These are phyloP conservation scores for Chrysomela aeneicollis DNA, from an alignment of 2,888 invertebrate genomes.

Conservation along the genomic window DNA sequence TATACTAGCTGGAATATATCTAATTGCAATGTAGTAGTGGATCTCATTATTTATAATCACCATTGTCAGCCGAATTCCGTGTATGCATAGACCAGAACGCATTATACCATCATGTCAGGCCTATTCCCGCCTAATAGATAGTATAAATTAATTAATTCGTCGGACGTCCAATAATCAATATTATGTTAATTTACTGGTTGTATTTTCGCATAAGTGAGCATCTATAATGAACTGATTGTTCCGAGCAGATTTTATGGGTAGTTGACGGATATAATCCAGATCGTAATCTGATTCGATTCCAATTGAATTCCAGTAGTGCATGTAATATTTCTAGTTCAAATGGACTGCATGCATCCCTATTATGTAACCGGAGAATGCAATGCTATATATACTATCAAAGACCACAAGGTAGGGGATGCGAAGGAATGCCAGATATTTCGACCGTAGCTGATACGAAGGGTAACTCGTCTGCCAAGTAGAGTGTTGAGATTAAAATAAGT, in stretches of 20 bases:
- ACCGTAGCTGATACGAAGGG: background rate
- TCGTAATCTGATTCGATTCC: constrained; percentile 19
- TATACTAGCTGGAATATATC: constrained; percentile 24
- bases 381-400: background rate
- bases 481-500: no score
- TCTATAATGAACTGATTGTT: constrained; percentile 12
- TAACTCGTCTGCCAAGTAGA: no score
- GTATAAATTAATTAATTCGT: constrained; percentile 35
- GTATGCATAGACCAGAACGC: constrained; percentile 29
- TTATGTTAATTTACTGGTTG: constrained; percentile 27
- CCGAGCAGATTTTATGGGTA: constrained; percentile 15
- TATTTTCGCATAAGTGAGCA: constrained; percentile 21
- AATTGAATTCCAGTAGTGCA: constrained; percentile 9
- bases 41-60: constrained; percentile 38
- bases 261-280: constrained; percentile 22
- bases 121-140: constrained; percentile 33
- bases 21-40: constrained; percentile 29
- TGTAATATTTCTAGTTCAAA: background rate
- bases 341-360: background rate
- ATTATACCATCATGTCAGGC: constrained; percentile 36
- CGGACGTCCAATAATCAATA: constrained; percentile 26
- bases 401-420: background rate
- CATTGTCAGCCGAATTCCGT: constrained; percentile 28
- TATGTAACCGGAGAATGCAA: background rate
- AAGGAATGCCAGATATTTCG: background rate